These are phyloP conservation scores for Leptestheria dahalacensis DNA, from an alignment of 1,140 invertebrate species.

Conservation along the genomic window DNA sequence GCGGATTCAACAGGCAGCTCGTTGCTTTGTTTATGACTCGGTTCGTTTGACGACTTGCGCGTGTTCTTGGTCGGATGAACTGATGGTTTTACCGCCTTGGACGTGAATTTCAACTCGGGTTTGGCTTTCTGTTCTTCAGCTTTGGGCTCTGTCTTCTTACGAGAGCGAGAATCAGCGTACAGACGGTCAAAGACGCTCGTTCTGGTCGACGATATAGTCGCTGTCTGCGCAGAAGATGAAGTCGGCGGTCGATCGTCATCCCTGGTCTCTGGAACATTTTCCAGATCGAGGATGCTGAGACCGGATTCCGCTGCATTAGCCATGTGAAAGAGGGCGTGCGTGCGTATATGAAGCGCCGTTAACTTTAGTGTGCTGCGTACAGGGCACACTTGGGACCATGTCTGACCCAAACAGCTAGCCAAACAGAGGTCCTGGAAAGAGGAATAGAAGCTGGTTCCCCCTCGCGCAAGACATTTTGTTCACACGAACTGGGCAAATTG, in stretches of 20 bases:
- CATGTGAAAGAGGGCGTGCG: too few species aligned
- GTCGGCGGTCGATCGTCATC: background rate
- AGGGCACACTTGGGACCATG: too few species aligned
- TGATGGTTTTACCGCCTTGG: background rate
- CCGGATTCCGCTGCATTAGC: background rate
- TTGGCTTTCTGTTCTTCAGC: background rate
- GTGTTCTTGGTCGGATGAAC: background rate
- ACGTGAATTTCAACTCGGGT: background rate
- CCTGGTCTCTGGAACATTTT: background rate
- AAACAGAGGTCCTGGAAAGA: too few species aligned
- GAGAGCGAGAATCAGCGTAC: slow-evolving; percentile 4
- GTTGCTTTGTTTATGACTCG: background rate
- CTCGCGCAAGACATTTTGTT: background rate
- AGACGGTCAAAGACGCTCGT: slow-evolving; percentile 8
- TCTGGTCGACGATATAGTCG: background rate
- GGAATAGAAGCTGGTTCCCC: background rate
- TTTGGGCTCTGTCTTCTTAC: background rate
- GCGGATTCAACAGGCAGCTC: background rate
- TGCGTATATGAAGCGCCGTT: too few species aligned
- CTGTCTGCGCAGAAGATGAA: background rate
- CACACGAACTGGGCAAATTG: background rate
- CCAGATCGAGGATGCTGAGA: background rate
- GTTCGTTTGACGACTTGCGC: background rate
- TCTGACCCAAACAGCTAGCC: too few species aligned
- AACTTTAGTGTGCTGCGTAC: too few species aligned